A percentile compares a stretch with the other conserved stretches of the same genome.
phyloP scores from a whole-genome alignment of 2,888 invertebrate species.

The Erebia ligea region DNA sequence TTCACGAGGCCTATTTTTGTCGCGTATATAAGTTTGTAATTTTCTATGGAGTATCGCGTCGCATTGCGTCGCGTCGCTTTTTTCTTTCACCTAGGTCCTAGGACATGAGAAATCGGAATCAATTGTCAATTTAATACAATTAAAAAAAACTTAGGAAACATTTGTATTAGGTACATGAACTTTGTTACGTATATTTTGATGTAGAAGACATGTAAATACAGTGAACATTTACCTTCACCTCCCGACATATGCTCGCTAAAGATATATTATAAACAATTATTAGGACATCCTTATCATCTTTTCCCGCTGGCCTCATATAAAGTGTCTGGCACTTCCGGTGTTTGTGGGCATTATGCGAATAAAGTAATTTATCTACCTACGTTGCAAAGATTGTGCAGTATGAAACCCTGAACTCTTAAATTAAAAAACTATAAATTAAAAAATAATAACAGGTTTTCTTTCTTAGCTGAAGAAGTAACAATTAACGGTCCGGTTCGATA shows the following conservation, averaged over 20 bases:
- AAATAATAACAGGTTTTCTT: no score
- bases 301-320: slow-evolving; percentile 37
- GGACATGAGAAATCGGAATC: no score
- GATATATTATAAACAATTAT: slow-evolving; percentile 30
- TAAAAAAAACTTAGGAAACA: no score
- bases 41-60: no score
- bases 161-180: background rate
- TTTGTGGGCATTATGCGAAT: slow-evolving; percentile 30
- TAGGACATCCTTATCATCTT: slow-evolving; percentile 37
- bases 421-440: no score
- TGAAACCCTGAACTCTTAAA: background rate
- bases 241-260: slow-evolving; percentile 16
- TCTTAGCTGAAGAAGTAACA: no score
- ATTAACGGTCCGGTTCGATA: no score
- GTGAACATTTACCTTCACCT: slow-evolving; percentile 26
- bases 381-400: slow-evolving; percentile 12
- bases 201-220: slow-evolving; percentile 1
- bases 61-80: no score
- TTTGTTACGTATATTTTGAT: slow-evolving; percentile 4
- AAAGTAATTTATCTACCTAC: slow-evolving; percentile 15
- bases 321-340: slow-evolving; percentile 33
- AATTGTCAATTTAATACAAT: no score
- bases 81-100: no score
- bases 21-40: no score
- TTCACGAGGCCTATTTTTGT: no score